A percentile compares a stretch with the other conserved stretches of the same genome.
Conservation (phyloP, 2,888 invertebrate species). For the Dolichopus griseipennis region DNA sequence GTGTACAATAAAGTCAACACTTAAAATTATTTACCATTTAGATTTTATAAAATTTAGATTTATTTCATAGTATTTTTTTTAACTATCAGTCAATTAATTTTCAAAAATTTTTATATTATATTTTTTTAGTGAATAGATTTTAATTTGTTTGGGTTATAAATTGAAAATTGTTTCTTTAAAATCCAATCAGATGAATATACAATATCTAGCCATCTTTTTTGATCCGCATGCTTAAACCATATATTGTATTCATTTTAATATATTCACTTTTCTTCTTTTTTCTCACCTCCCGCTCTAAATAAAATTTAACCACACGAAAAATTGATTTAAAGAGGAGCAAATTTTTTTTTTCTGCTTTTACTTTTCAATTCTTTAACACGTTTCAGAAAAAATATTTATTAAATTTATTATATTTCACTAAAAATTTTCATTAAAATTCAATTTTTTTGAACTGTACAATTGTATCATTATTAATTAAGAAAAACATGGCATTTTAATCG, state of each 20-base stretch:
- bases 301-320: not conserved
- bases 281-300: conserved; percentile 6
- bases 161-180: not conserved
- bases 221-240: conserved; percentile 3
- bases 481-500: not conserved
- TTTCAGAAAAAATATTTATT: not conserved
- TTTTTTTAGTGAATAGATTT: not conserved
- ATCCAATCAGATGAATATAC: conserved; percentile 2
- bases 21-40: not conserved
- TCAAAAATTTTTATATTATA: not conserved
- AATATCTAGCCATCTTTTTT: conserved; percentile 1
- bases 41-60: not conserved
- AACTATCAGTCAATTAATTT: not conserved
- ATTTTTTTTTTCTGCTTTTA: not conserved
- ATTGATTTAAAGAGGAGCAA: not conserved
- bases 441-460: not conserved
- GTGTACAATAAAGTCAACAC: not conserved
- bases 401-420: not conserved
- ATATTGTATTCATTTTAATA: not conserved
- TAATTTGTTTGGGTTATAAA: no score
- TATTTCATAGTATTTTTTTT: not conserved
- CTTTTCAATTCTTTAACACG: not conserved
- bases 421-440: not conserved
- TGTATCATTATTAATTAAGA: not conserved
- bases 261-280: conserved; percentile 1